Conservation (phyloP, 2,113 vertebrate species). For the Oceanites oceanicus region DNA sequence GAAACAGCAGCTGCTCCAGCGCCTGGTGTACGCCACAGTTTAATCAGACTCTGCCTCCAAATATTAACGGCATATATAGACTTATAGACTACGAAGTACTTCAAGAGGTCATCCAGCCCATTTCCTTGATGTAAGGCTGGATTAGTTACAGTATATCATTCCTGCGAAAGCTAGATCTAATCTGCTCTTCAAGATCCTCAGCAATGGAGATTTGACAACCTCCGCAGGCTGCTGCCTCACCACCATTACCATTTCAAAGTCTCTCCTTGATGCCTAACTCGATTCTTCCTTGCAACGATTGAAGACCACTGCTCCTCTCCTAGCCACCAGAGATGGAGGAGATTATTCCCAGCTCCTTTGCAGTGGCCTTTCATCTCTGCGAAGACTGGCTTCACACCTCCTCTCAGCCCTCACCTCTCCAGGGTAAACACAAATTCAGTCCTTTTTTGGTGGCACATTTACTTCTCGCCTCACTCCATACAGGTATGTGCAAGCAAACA, state of each 20-base stretch:
- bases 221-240: background rate
- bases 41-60: slow-evolving; percentile 13
- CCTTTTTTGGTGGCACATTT: background rate
- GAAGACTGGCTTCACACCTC: background rate
- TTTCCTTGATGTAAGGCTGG: slow-evolving; percentile 50
- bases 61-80: slow-evolving; percentile 8
- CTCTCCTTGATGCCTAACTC: background rate
- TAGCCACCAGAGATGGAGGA: background rate
- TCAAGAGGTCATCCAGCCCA: slow-evolving; percentile 33
- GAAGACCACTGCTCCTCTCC: background rate
- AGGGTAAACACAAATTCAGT: background rate
- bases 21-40: background rate
- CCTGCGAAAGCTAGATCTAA: slow-evolving; percentile 44
- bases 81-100: background rate
- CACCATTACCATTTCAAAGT: slow-evolving; percentile 50
- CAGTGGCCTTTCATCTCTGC: background rate
- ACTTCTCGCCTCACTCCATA: background rate
- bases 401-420: background rate
- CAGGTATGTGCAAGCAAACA: background rate
- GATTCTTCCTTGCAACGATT: background rate
- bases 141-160: slow-evolving; percentile 33
- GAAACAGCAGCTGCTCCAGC: background rate
- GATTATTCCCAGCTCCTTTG: slow-evolving; percentile 8
- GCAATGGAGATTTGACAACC: slow-evolving; percentile 16
- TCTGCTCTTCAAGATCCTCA: slow-evolving; percentile 28